Evolutionary conservation across 2,113 vertebrate genomes (phyloP), one percentile per base, ranked within the genome.

Genomic region (Capreolus pygargus): DNA sequence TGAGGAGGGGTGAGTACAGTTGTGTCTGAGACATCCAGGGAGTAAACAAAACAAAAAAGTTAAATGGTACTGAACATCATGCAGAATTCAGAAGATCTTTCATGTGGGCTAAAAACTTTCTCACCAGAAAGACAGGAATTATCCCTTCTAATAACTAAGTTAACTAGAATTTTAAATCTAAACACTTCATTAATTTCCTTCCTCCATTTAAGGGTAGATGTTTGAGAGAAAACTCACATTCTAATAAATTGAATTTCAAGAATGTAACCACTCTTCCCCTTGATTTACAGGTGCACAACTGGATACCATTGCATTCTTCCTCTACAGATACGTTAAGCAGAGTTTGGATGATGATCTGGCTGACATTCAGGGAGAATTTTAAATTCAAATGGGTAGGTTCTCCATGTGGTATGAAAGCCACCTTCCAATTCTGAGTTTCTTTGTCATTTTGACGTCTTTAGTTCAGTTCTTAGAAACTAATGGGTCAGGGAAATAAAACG

Each of bases 401-500:
- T 74, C 45, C 4, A 2, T 14, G 57, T 9, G 64, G 19, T 79
- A n/a, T 78, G 30, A 47, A 92, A 93, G 47, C 11, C 7, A 74
- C 23, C 3, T 55, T 95, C 14, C 55, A 43, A 50, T 60, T 21
- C 17, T 33, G 14, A 67, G 3, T 93, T 91, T 78, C 23, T 15
- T 10, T 74, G 6, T 76, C 89, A 61, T n/a, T 70, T 84, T 11
- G 9, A 15, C 16, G 1, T 83, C 78, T 91, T 91, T n/a, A 52
- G 28, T 89, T 60, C 79, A 33, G 5, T 92, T 39, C 36, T 86
- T 10, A 43, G 88, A 92, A 95, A 28, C 25, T 79, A 60, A 96
- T 94, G 97, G 58, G 16, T 7, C n/a, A 45, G 82, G n/a, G 47
- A 67, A 86, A 61, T 88, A 67, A 92, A 60, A 98, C 95, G 3